Evolutionary conservation across 2,113 vertebrate species (phyloP).

Genomic region (Garra rufa): DNA sequence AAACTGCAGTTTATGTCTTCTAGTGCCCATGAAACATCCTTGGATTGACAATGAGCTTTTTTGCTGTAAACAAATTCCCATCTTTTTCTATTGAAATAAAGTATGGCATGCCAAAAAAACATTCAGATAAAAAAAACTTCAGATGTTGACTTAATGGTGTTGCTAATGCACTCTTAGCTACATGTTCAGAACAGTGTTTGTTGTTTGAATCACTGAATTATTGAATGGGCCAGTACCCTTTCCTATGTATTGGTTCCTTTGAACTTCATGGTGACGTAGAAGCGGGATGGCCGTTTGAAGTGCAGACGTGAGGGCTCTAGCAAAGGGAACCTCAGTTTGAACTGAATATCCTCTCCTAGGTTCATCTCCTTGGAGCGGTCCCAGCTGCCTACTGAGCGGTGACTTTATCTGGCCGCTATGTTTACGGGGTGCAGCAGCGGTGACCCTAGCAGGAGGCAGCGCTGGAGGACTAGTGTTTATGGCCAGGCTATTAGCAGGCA

Average conservation of each 20-base stretch:
- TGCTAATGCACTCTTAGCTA: slow-evolving; percentile 41
- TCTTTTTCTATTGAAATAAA: slow-evolving; percentile 24
- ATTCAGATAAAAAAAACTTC: slow-evolving; percentile 8
- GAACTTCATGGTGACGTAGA: slow-evolving; percentile 55
- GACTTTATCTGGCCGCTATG: slow-evolving; percentile 53
- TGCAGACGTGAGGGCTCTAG: slow-evolving; percentile 39
- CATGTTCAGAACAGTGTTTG: slow-evolving; percentile 28
- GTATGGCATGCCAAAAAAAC: neutral
- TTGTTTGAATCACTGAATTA: slow-evolving; percentile 53
- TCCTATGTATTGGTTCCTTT: slow-evolving; percentile 42
- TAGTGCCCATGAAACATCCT: slow-evolving; percentile 11
- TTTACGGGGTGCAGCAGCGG: slow-evolving; percentile 49
- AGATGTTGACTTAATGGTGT: slow-evolving; percentile 43
- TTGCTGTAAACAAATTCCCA: neutral
- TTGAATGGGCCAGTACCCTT: slow-evolving; percentile 51
- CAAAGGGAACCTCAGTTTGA: slow-evolving; percentile 35
- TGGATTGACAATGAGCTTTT: neutral
- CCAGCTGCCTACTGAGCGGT: slow-evolving; percentile 55
- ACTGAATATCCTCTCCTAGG: slow-evolving; percentile 34
- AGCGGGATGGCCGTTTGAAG: slow-evolving; percentile 51
- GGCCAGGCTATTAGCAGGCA: slow-evolving; percentile 68
- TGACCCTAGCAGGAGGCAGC: slow-evolving; percentile 55
- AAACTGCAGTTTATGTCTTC: neutral
- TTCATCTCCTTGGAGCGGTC: slow-evolving; percentile 48
- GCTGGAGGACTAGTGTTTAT: slow-evolving; percentile 70